phyloP scores from a whole-genome alignment of 2,888 invertebrate species.

The Eudemis profundana region DNA sequence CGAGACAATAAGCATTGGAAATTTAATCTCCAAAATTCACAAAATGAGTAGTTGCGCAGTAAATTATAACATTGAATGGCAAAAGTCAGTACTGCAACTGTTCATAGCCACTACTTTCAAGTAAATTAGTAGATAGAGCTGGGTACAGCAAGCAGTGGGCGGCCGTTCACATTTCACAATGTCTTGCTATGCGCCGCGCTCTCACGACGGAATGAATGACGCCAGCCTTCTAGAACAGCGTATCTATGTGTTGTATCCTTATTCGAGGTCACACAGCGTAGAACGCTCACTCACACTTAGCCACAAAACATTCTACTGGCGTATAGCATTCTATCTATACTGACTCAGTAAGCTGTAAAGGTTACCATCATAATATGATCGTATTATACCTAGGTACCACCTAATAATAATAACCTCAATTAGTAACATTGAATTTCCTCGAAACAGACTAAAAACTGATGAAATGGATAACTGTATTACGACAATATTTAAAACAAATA shows the following conservation, averaged over 20 bases:
- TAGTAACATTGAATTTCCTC: not conserved
- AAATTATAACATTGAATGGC: slow-evolving; percentile 76
- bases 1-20: slow-evolving; percentile 80
- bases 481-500: slow-evolving; percentile 6
- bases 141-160: slow-evolving; percentile 77
- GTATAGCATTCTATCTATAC: slow-evolving; percentile 52
- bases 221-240: slow-evolving; percentile 82
- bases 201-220: slow-evolving; percentile 73
- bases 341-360: slow-evolving; percentile 38
- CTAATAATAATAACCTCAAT: slow-evolving; percentile 31
- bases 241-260: slow-evolving; percentile 67
- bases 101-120: slow-evolving; percentile 81
- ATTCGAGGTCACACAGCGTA: slow-evolving; percentile 79
- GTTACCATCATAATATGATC: slow-evolving; percentile 58
- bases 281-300: slow-evolving; percentile 73
- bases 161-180: slow-evolving; percentile 85
- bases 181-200: slow-evolving; percentile 75
- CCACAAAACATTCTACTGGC: slow-evolving; percentile 49
- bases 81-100: slow-evolving; percentile 80
- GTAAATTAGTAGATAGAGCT: slow-evolving; percentile 74
- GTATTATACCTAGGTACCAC: slow-evolving; percentile 54
- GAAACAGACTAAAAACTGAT: not conserved
- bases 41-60: slow-evolving; percentile 73
- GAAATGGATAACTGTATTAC: not conserved
- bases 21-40: slow-evolving; percentile 76